A percentile compares a stretch with the other conserved stretches of the same genome.
Conservation (phyloP, 2,888 invertebrate genomes). For the Cosmopolites sordidus region DNA sequence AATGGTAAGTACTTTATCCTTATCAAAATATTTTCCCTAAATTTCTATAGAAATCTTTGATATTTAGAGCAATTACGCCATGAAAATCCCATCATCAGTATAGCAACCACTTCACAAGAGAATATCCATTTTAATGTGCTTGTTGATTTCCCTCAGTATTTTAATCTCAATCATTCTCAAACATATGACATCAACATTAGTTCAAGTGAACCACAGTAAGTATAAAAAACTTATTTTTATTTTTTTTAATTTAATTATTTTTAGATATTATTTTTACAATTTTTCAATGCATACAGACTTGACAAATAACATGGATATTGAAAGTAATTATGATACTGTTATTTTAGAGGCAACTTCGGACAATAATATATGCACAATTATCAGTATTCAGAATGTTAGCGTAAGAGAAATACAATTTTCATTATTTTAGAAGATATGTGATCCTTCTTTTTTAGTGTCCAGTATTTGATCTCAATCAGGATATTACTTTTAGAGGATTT, state of each 20-base stretch:
- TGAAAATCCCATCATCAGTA: conserved; percentile 37
- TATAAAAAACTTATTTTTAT: too few species aligned
- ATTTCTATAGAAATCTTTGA: too few species aligned
- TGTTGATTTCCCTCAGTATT: conserved; percentile 58
- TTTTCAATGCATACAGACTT: conserved; percentile 43
- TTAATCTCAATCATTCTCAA: conserved; percentile 49
- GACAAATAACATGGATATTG: too few species aligned
- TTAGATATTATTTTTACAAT: conserved; percentile 53
- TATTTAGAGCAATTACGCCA: neutral
- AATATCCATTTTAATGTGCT: conserved; percentile 58
- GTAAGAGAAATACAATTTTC: conserved; percentile 50
- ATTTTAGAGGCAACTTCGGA: conserved; percentile 61
- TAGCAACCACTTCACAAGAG: conserved; percentile 55
- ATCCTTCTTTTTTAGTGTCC: conserved; percentile 77
- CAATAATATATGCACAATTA: conserved; percentile 66
- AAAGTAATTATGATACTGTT: conserved; percentile 47
- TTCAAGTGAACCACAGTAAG: conserved; percentile 40
- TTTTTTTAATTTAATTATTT: conserved; percentile 33
- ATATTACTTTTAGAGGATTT: conserved; percentile 71
- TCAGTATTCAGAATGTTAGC: conserved; percentile 73
- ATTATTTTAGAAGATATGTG: too few species aligned
- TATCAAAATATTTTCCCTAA: too few species aligned
- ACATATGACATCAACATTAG: conserved; percentile 46
- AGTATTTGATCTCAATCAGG: conserved; percentile 75
- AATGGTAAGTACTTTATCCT: conserved; percentile 9